Evolutionary conservation across 2,797 vertebrate genomes (phyloP), one percentile per base, ranked within the genome.

Genomic region (Typhlichthys subterraneus): DNA sequence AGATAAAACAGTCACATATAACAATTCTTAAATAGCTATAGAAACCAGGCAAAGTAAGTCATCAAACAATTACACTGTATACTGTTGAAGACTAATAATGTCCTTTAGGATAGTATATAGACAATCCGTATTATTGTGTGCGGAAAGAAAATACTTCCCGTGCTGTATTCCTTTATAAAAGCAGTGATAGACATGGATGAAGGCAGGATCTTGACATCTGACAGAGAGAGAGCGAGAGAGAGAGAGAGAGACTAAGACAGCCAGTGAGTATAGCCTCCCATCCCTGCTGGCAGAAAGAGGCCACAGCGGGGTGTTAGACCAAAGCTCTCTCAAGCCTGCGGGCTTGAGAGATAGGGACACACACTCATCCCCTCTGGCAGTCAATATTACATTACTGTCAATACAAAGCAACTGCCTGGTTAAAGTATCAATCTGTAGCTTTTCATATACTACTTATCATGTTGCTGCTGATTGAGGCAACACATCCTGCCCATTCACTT

Each of bases 321-420:
- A 88, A 91, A 89, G 87, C 88, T 87, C 86, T 86, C 84, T 89
- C 82, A 85, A 81, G 85, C 86, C 87, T 87, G 80, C 70, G 79
- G 87, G 85, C 87, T 87, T 83, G 82, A 85, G 74, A 84, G 87
- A 85, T 74, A 73, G 85, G 83, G 87, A 86, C 83, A 79, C 76
- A 82, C 82, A 82, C 88, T 81, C 86, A 88, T 78, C 83, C 87
- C 85, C 85, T 79, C 84, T 77, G 83, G 83, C 85, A 87, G 89
- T 91, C 84, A 89, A 89, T 88, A 89, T 88, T 89, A 88, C 86
- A 91, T 88, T 86, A 88, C 84, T 88, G 85, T 88, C 88, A 88
- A 84, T 88, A 88, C 86, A 88, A 79, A 88, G 85, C 86, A 88
- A 85, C 87, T 84, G 84, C 81, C 79, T 77, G 69, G 85, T 84